Conservation (phyloP, 92 coral and sea anemone species). For the Epizoanthus fatuus region DNA sequence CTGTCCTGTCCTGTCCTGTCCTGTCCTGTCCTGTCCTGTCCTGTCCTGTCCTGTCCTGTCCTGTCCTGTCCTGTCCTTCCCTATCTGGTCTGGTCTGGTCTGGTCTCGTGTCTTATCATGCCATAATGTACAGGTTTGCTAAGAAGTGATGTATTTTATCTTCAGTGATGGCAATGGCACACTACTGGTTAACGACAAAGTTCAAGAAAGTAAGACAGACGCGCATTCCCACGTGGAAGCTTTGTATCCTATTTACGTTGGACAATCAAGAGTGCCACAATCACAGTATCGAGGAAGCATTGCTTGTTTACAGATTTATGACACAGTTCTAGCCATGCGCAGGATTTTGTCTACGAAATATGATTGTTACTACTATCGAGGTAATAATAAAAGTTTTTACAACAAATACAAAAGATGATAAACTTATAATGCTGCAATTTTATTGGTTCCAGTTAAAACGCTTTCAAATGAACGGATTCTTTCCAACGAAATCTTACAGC, state of each 20-base stretch:
- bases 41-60: background rate
- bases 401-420: too few relatives aligned
- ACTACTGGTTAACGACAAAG: slow-evolving; percentile 9
- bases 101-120: background rate
- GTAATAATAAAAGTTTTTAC: background rate
- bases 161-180: slow-evolving; percentile 14
- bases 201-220: background rate
- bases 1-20: too few relatives aligned
- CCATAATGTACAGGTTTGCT: background rate
- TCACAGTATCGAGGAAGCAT: background rate
- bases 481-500: too few relatives aligned
- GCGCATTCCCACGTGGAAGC: background rate
- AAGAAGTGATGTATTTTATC: background rate
- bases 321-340: background rate
- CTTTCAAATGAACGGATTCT: too few relatives aligned
- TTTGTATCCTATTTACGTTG: slow-evolving; percentile 16
- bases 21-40: background rate
- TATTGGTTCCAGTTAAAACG: too few relatives aligned
- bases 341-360: slow-evolving; percentile 12
- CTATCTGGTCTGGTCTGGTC: too few relatives aligned
- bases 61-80: background rate
- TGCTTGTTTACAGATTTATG: slow-evolving; percentile 9
- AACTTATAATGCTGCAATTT: too few relatives aligned
- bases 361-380: slow-evolving; percentile 18
- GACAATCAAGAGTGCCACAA: background rate